A percentile compares a stretch with the other conserved stretches of the same genome.
Conservation (phyloP, 1,140 invertebrate species). For the Zaprionus capensis region DNA sequence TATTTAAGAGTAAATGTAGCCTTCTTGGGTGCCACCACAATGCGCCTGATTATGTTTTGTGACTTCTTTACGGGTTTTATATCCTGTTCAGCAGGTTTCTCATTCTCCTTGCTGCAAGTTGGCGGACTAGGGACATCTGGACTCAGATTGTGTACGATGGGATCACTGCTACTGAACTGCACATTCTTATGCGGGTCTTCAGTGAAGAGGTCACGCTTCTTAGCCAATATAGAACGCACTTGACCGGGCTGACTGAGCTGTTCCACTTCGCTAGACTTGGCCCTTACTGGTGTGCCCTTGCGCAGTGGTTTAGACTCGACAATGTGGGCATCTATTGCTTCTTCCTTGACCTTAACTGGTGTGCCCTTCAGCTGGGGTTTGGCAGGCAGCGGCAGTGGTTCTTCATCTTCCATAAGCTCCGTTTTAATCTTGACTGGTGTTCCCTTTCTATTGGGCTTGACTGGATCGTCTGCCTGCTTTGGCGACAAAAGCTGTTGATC, state of each 20-base stretch:
- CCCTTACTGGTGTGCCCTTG: conserved; percentile 37
- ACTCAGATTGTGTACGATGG: conserved; percentile 60
- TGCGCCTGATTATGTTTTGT: conserved; percentile 58
- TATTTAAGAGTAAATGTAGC: conserved; percentile 23
- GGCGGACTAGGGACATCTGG: conserved; percentile 11
- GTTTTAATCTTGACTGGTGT: conserved; percentile 38
- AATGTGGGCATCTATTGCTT: background rate
- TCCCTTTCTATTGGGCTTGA: conserved; percentile 41
- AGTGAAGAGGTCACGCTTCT: conserved; percentile 54
- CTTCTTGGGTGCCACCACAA: conserved; percentile 62
- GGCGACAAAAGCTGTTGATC: conserved; percentile 33
- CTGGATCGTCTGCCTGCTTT: background rate
- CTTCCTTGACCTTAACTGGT: conserved; percentile 9
- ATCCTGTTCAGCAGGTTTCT: conserved; percentile 37
- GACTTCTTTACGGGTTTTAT: conserved; percentile 55
- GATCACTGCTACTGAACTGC: conserved; percentile 56
- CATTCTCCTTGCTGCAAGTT: conserved; percentile 52
- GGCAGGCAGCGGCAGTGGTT: background rate
- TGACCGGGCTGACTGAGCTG: conserved; percentile 28
- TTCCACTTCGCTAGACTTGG: conserved; percentile 16
- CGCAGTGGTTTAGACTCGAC: conserved; percentile 15
- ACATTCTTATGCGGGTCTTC: conserved; percentile 57
- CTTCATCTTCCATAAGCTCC: background rate
- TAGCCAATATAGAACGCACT: conserved; percentile 65
- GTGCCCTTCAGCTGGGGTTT: conserved; percentile 21